These are phyloP conservation scores for Galaxea fascicularis DNA, from an alignment of 92 coral and sea anemone genomes.

Conservation along the genomic window DNA sequence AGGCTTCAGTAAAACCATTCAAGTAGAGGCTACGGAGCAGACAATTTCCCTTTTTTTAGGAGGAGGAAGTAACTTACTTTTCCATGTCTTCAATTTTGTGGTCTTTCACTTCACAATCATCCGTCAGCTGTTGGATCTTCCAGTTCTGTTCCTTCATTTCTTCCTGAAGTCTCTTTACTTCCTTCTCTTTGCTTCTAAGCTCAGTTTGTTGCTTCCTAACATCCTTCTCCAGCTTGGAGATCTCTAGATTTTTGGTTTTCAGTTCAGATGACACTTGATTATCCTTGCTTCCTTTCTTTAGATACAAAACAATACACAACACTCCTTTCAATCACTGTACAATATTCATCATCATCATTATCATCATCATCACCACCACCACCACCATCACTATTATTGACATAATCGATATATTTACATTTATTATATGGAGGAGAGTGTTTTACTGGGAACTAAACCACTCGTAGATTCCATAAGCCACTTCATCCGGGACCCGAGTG, in stretches of 20 bases:
- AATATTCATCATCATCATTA: too few species aligned
- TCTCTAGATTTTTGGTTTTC: conserved; percentile 76
- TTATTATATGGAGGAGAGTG: too few species aligned
- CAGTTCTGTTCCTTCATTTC: conserved; percentile 66
- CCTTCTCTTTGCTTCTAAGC: conserved; percentile 53
- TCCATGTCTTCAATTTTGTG: conserved; percentile 86
- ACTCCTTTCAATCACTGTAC: neutral
- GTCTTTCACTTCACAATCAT: conserved; percentile 75
- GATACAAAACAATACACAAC: neutral
- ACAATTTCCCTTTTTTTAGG: too few species aligned
- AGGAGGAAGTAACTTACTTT: conserved; percentile 66
- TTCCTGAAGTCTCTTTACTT: conserved; percentile 52
- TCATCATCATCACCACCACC: too few species aligned
- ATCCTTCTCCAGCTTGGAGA: conserved; percentile 88
- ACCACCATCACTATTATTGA: too few species aligned
- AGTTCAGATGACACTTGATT: conserved; percentile 77
- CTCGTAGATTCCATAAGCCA: too few species aligned
- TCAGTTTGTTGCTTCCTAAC: conserved; percentile 68
- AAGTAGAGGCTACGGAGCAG: too few species aligned
- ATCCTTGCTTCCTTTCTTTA: conserved; percentile 60
- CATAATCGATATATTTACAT: too few species aligned
- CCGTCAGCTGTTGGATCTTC: conserved; percentile 58
- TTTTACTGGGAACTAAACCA: too few species aligned
- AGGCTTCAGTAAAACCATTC: too few species aligned
- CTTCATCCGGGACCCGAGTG: too few species aligned